Base-by-base conservation (phyloP, 2,888 invertebrate genomes). In the Fragum fragum region DNA sequence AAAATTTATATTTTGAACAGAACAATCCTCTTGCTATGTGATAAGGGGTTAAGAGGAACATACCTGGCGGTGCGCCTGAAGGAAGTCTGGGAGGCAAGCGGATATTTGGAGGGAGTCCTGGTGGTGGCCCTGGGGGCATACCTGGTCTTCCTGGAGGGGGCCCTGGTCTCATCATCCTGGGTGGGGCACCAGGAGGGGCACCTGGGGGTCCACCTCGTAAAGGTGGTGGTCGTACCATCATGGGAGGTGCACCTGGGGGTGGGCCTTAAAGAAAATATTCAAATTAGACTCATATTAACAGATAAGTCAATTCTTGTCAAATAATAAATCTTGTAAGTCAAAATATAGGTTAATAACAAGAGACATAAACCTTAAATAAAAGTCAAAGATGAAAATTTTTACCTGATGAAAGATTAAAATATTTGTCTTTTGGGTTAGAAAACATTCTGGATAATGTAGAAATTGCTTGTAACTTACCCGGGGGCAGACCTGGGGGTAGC, bases 61-160 rank as follows among this genome's bases (percentile, higher is more conserved):
- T 86, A 93, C 95, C 97, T 89, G 96, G 96, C 28, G 96, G 96
- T 29, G 96, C 96, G 78, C 95, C 95, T 21, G 95, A 95, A 32
- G 95, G 90, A 59, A 94, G 96, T 47, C 89, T 95, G 90, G 88
- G 95, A 94, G 90, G 90, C 7, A 90, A 84, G 23, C 92, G 87
- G 52, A 93, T 87, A 73, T 91, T 92, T 73, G 93, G 93, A 16
- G 93, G 93, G 61, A 94, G 79, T 11, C 93, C 93, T 21, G 94
- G 94, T 2, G 94, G 94, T 23, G 94, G 93, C 6, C 94, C 93
- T 14, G 92, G 93, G 5, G 94, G 94, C 79, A 94, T 81, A n/a
- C 93, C 93, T 2, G 94, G 93, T 73, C 93, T 86, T 9, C 93
- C 93, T 11, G 93, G 93, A 6, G 94, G 94, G 14, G 93, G 93